Evolutionary conservation across 2,113 vertebrate species (phyloP).

Genomic region (Phylloscopus whistleri): DNA sequence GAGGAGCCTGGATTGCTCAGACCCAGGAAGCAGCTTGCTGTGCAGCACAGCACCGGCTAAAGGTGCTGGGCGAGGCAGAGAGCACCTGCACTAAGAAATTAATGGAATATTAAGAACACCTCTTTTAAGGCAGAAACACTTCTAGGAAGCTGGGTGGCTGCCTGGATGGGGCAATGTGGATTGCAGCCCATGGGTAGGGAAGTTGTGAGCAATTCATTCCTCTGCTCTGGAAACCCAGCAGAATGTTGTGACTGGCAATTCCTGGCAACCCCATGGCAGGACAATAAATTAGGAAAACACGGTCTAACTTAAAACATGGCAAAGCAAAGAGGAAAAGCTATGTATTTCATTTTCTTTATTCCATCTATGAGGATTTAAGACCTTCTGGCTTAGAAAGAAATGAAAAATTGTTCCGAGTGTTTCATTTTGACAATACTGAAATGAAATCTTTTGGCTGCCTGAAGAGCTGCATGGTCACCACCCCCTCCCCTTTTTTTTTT

Average conservation of each 20-base stretch:
- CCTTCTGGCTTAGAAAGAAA: neutral
- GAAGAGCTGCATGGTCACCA: neutral
- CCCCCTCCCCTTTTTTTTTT: rapidly evolving
- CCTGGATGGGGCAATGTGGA: neutral
- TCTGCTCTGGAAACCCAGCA: neutral
- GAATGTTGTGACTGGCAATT: neutral
- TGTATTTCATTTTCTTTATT: neutral
- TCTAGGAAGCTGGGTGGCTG: neutral
- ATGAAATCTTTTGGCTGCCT: neutral
- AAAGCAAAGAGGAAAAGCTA: neutral
- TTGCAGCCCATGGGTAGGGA: neutral
- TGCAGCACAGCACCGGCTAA: neutral
- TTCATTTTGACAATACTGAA: constrained; percentile 1
- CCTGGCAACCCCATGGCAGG: neutral
- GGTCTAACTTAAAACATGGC: neutral
- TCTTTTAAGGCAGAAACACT: neutral
- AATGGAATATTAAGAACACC: neutral
- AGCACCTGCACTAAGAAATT: neutral
- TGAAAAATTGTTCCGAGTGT: neutral
- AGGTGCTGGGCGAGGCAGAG: neutral
- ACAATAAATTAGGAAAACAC: neutral
- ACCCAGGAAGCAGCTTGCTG: neutral
- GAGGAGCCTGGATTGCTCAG: neutral
- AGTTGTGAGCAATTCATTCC: neutral
- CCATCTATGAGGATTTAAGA: neutral